A percentile compares a stretch with the other conserved stretches of the same genome.
Conservation (phyloP, 2,888 invertebrate species). For the Creontiades dilutus region DNA sequence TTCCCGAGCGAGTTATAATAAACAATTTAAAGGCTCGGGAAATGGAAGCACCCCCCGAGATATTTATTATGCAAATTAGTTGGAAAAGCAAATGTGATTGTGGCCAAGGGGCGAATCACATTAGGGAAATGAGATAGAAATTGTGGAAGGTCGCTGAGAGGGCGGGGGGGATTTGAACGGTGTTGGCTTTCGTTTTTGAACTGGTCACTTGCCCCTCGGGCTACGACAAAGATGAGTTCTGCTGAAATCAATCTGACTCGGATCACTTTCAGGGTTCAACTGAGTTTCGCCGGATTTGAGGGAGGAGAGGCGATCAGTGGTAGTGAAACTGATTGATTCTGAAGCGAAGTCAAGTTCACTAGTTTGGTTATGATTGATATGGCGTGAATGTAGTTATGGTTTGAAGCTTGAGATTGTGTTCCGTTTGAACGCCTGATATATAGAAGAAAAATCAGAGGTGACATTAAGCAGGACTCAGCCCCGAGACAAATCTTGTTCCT, state of each 20-base stretch:
- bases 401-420: no score
- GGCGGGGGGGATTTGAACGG: background rate
- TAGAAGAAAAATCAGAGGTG: no score
- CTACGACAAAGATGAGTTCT: background rate
- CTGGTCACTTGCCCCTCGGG: background rate
- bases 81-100: slow-evolving; percentile 64
- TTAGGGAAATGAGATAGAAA: slow-evolving; percentile 59
- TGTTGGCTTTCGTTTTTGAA: slow-evolving; percentile 37
- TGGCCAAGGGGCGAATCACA: slow-evolving; percentile 53
- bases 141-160: background rate
- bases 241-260: background rate
- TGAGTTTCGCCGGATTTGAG: no score
- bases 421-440: no score
- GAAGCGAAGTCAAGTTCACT: no score
- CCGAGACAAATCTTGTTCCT: no score
- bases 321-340: no score
- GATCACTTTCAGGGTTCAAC: background rate
- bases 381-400: no score
- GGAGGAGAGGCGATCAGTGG: no score
- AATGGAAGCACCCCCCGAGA: slow-evolving; percentile 44
- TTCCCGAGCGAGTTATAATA: slow-evolving; percentile 62
- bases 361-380: no score
- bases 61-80: slow-evolving; percentile 69
- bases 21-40: slow-evolving; percentile 58
- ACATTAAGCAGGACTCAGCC: no score